Conservation (phyloP, 92 coral and sea anemone species). For the Palythoa grandis region DNA sequence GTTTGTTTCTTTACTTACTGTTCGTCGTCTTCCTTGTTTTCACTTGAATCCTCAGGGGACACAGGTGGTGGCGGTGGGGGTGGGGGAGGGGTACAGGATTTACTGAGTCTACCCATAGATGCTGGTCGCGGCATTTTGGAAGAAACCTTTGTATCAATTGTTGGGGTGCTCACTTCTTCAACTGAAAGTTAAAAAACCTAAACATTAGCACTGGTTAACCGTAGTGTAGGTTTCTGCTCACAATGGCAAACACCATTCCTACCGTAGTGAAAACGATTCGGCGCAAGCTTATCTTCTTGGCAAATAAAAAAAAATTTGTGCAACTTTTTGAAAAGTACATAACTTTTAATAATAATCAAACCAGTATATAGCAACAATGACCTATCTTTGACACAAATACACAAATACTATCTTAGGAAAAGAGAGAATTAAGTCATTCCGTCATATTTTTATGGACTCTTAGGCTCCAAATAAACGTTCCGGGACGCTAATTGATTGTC, state of each 20-base stretch:
- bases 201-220: background rate
- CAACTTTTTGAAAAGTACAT: background rate
- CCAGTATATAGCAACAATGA: no score
- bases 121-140: constrained; percentile 27
- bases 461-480: no score
- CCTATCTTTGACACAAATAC: no score
- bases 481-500: no score
- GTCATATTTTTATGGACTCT: no score
- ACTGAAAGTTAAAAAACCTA: background rate
- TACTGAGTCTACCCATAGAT: constrained; percentile 28
- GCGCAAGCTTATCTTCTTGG: no score
- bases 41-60: constrained; percentile 7
- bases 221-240: background rate
- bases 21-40: constrained; percentile 12
- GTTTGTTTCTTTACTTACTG: constrained; percentile 1
- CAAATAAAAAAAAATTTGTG: background rate
- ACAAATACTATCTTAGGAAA: no score
- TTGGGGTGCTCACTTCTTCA: background rate
- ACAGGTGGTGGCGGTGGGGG: constrained; percentile 61
- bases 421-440: no score
- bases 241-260: background rate
- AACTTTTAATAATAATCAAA: no score
- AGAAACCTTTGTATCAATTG: background rate
- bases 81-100: constrained; percentile 51
- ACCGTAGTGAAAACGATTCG: no score